Percentiles rank a stretch among this genome's conserved stretches.
phyloP scores from a whole-genome alignment of 1,140 invertebrate genomes.

The Drosophila micromelanica region DNA sequence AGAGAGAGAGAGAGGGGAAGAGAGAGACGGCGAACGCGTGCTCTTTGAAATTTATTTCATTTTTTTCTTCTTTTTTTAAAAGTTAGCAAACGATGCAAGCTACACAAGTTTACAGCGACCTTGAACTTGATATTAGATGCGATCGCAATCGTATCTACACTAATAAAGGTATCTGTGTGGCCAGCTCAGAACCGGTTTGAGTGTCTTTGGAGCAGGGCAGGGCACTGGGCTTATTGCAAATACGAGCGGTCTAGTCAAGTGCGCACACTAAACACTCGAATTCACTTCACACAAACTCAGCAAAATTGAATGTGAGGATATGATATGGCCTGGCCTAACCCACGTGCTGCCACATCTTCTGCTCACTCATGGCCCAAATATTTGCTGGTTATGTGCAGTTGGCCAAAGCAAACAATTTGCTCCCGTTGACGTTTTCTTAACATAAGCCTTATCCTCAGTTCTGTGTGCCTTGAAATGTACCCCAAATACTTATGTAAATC shows the following conservation, averaged over 20 bases:
- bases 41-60: conserved; percentile 57
- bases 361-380: conserved; percentile 73
- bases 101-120: conserved; percentile 66
- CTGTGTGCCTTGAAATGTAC: conserved; percentile 37
- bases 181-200: conserved; percentile 62
- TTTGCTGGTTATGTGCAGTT: conserved; percentile 73
- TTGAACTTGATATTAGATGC: conserved; percentile 82
- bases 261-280: conserved; percentile 21
- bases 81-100: conserved; percentile 59
- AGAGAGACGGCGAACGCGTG: neutral
- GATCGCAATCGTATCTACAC: conserved; percentile 30
- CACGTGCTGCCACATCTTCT: conserved; percentile 16
- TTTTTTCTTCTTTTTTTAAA: conserved; percentile 43
- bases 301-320: conserved; percentile 72
- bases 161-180: conserved; percentile 34
- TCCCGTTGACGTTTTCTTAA: conserved; percentile 12
- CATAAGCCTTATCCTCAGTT: conserved; percentile 1
- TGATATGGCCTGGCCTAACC: conserved; percentile 46
- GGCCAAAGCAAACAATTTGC: conserved; percentile 66
- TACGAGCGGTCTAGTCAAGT: conserved; percentile 18
- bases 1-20: neutral
- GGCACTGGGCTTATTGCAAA: conserved; percentile 51
- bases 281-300: conserved; percentile 34
- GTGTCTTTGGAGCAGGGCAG: conserved; percentile 49
- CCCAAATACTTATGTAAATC: conserved; percentile 74